Evolutionary conservation across 2,113 vertebrate genomes (phyloP).

Genomic region (Brachyhypopomus gauderio): DNA sequence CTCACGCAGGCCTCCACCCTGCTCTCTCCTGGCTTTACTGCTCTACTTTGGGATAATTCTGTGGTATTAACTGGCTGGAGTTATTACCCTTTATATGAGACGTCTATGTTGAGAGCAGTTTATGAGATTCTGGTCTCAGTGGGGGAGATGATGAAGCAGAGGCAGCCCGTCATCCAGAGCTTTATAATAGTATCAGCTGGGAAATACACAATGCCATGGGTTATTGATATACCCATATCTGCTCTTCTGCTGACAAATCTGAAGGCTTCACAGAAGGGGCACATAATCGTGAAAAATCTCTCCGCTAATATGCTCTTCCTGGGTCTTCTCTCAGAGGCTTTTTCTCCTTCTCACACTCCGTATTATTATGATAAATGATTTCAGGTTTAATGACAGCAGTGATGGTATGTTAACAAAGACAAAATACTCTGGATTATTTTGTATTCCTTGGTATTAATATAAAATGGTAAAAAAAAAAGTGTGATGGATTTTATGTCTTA

Average conservation of each 20-base stretch:
- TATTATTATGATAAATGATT: slow-evolving; percentile 62
- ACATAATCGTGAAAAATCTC: slow-evolving; percentile 85
- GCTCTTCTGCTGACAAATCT: slow-evolving; percentile 88
- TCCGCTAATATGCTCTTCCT: slow-evolving; percentile 72
- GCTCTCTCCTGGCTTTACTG: slow-evolving; percentile 72
- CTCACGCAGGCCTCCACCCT: slow-evolving; percentile 47
- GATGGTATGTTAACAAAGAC: slow-evolving; percentile 38
- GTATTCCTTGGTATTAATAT: slow-evolving; percentile 6
- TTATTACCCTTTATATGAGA: slow-evolving; percentile 89
- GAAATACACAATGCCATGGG: slow-evolving; percentile 88
- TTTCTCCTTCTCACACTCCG: slow-evolving; percentile 34
- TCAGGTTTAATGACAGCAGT: slow-evolving; percentile 47
- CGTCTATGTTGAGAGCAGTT: slow-evolving; percentile 89
- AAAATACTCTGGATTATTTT: slow-evolving; percentile 28
- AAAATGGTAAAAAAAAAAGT: not conserved
- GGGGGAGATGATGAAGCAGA: slow-evolving; percentile 87
- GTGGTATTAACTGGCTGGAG: slow-evolving; percentile 80
- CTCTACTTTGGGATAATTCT: slow-evolving; percentile 77
- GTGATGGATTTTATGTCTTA: slow-evolving; percentile 13
- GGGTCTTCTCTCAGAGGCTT: slow-evolving; percentile 62
- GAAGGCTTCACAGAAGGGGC: slow-evolving; percentile 79
- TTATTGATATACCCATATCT: slow-evolving; percentile 93
- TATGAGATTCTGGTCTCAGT: slow-evolving; percentile 92
- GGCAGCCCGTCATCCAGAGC: slow-evolving; percentile 85
- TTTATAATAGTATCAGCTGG: slow-evolving; percentile 84